A percentile compares a stretch with the other conserved stretches of the same genome.
These are phyloP conservation scores for Penaeus japonicus DNA, from an alignment of 1,140 invertebrate genomes.

Conservation along the genomic window DNA sequence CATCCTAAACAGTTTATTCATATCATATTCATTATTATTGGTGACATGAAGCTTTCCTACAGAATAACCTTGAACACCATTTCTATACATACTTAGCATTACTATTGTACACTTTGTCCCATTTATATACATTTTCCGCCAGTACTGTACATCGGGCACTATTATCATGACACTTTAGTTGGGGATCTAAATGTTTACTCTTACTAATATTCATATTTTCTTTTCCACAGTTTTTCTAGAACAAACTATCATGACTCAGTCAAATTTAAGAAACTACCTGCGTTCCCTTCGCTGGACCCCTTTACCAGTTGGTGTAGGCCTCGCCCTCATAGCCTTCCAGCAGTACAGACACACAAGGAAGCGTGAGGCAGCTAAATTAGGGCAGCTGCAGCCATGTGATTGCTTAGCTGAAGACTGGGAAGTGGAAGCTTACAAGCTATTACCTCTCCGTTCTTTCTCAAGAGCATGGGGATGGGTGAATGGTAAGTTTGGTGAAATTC, in stretches of 20 bases:
- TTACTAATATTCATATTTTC: not conserved
- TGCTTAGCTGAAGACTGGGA: constrained; percentile 54
- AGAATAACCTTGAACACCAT: too few species aligned
- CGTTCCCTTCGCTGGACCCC: constrained; percentile 64
- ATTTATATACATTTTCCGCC: too few species aligned
- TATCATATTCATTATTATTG: too few species aligned
- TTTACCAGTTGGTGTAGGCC: constrained; percentile 63
- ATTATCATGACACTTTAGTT: too few species aligned
- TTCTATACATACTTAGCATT: too few species aligned
- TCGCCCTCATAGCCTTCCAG: constrained; percentile 63
- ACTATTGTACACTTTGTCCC: too few species aligned
- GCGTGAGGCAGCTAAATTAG: constrained; percentile 47
- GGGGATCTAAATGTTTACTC: not conserved
- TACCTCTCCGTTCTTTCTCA: constrained; percentile 51
- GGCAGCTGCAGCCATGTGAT: constrained; percentile 34
- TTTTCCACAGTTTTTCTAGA: constrained; percentile 47
- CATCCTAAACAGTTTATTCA: too few species aligned
- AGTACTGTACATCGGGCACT: too few species aligned
- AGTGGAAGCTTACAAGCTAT: constrained; percentile 52
- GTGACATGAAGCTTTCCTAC: too few species aligned
- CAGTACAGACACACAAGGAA: constrained; percentile 61
- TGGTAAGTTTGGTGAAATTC: constrained; percentile 24
- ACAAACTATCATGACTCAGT: constrained; percentile 44
- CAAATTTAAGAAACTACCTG: constrained; percentile 59
- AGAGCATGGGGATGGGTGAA: constrained; percentile 55